A percentile compares a stretch with the other conserved stretches of the same genome.
Evolutionary conservation across 64 coral and sea anemone genomes (phyloP).

Genomic region (Porites lutea): DNA sequence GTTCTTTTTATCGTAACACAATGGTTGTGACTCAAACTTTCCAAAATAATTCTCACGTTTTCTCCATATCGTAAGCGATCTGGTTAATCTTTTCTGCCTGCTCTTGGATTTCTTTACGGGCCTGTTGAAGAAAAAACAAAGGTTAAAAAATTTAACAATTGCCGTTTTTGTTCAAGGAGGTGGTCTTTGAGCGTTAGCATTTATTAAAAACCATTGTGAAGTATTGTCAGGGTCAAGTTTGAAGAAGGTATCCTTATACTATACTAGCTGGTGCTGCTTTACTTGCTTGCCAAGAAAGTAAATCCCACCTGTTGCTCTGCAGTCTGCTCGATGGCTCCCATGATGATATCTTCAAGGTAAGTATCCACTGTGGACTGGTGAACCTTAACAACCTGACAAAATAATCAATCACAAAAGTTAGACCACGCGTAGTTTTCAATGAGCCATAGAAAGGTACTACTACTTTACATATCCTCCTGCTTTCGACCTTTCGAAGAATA

Average conservation of each 20-base stretch:
- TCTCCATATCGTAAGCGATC: slow-evolving; percentile 94
- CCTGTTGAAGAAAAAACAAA: slow-evolving; percentile 47
- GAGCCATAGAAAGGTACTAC: too few relatives aligned
- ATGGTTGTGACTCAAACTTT: too few relatives aligned
- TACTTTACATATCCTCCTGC: too few relatives aligned
- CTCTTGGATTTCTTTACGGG: slow-evolving; percentile 95
- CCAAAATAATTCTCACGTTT: slow-evolving; percentile 70
- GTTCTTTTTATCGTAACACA: too few relatives aligned
- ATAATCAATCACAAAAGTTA: neutral
- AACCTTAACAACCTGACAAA: slow-evolving; percentile 93
- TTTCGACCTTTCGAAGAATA: too few relatives aligned
- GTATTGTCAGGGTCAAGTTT: too few relatives aligned
- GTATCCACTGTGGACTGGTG: slow-evolving; percentile 94
- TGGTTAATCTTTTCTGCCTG: slow-evolving; percentile 98
- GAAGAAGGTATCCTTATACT: neutral
- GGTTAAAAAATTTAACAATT: neutral
- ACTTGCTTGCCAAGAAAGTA: neutral
- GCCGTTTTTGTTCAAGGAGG: too few relatives aligned
- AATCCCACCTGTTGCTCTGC: slow-evolving; percentile 85
- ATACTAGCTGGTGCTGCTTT: neutral
- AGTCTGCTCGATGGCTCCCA: slow-evolving; percentile 86
- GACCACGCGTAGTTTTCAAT: neutral
- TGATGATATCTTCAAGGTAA: slow-evolving; percentile 95
- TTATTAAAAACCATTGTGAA: too few relatives aligned
- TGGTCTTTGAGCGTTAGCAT: too few relatives aligned